phyloP scores from a whole-genome alignment of 2,797 vertebrate species.

The Neomorphus geoffroyi region DNA sequence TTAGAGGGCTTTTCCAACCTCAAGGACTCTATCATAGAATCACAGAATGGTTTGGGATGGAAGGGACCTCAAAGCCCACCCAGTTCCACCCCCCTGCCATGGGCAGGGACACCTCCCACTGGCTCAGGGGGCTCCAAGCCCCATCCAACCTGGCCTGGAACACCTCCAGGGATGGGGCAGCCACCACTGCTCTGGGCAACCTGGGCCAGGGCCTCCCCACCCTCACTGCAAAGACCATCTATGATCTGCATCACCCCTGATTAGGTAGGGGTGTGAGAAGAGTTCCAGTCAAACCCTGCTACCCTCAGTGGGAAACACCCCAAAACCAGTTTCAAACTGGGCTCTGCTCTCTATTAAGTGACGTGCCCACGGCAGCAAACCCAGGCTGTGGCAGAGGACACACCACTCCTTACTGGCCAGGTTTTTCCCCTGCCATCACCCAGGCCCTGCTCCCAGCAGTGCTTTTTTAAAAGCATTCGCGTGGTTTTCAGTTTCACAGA shows the following conservation, averaged over 20 bases:
- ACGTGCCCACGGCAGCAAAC: background rate
- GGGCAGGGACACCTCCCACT: too few relatives aligned
- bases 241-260: background rate
- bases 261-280: background rate
- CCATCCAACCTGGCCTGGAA: too few relatives aligned
- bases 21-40: too few relatives aligned
- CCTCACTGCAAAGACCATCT: too few relatives aligned
- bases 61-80: too few relatives aligned
- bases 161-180: too few relatives aligned
- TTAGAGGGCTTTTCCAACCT: too few relatives aligned
- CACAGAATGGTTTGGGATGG: too few relatives aligned
- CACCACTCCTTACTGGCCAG: rapidly evolving
- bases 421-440: background rate
- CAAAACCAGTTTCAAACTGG: background rate
- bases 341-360: background rate
- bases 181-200: too few relatives aligned
- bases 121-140: too few relatives aligned
- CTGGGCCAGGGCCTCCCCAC: too few relatives aligned
- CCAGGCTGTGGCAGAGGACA: background rate
- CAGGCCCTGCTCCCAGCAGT: background rate
- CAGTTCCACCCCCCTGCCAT: too few relatives aligned
- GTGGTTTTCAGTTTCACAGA: background rate
- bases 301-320: background rate
- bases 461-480: rapidly evolving
- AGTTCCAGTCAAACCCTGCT: background rate